Percentiles rank a stretch among this genome's conserved stretches.
phyloP scores from a whole-genome alignment of 1,140 invertebrate species.

The Euglossa dilemma region DNA sequence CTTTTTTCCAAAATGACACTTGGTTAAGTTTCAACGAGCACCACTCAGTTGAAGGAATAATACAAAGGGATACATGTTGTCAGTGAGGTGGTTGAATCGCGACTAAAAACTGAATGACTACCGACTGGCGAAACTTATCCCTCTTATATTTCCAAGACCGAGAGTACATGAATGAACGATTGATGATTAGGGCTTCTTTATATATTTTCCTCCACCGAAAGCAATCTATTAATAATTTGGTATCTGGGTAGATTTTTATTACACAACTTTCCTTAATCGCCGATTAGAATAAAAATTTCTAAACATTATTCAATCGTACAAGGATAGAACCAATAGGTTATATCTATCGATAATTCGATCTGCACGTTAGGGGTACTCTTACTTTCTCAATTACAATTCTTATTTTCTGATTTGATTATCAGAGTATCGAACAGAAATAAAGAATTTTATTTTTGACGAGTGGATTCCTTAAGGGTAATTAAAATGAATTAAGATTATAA shows the following conservation, averaged over 20 bases:
- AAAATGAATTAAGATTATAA: not conserved
- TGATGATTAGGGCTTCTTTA: not conserved
- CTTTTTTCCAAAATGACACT: not conserved
- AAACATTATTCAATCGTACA: not conserved
- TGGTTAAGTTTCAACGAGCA: not conserved
- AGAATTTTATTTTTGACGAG: not conserved
- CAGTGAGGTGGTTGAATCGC: conserved; percentile 47
- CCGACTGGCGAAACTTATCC: conserved; percentile 38
- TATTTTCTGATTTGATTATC: not conserved
- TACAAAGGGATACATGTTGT: conserved; percentile 43
- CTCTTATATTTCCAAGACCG: conserved; percentile 15
- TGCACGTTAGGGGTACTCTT: too few species aligned
- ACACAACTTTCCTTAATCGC: not conserved
- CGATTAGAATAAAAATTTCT: not conserved
- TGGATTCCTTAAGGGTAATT: not conserved
- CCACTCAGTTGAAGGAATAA: not conserved
- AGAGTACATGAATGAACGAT: conserved; percentile 22
- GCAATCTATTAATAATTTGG: not conserved
- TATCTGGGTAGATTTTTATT: not conserved
- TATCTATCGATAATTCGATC: not conserved
- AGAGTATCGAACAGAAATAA: not conserved
- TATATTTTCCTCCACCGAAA: not conserved
- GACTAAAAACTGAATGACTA: conserved; percentile 59
- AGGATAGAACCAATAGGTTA: not conserved
- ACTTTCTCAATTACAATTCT: not conserved